Evolutionary conservation across 2,113 vertebrate species (phyloP).

Genomic region (Isurus oxyrinchus): DNA sequence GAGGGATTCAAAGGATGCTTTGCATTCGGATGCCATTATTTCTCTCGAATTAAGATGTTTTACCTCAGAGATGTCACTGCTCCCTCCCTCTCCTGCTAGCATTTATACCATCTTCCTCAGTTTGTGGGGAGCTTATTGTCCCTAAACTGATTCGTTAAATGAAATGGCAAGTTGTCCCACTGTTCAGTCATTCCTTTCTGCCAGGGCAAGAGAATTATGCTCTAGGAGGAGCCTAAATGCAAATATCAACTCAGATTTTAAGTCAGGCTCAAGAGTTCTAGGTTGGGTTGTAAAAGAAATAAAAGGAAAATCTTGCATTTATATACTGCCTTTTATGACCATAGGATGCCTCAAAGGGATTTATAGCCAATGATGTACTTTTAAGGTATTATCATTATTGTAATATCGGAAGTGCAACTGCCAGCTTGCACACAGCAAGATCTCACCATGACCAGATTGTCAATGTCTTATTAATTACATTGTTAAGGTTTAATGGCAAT

Average conservation of each 20-base stretch:
- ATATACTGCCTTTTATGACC: no score
- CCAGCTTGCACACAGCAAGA: no score
- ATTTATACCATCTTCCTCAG: background rate
- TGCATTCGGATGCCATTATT: background rate
- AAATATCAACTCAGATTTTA: background rate
- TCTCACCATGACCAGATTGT: no score
- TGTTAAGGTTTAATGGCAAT: no score
- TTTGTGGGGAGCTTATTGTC: background rate
- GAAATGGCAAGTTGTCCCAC: background rate
- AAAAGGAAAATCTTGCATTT: no score
- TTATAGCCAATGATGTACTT: no score
- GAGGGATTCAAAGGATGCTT: background rate
- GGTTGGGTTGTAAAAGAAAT: no score
- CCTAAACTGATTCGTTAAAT: background rate
- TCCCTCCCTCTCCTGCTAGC: background rate
- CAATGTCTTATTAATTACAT: no score
- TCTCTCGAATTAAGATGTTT: background rate
- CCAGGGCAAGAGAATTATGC: background rate
- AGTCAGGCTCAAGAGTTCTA: no score
- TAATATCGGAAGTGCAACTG: no score
- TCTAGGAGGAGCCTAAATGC: background rate
- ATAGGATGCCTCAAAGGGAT: no score
- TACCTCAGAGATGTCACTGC: background rate
- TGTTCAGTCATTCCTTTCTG: background rate
- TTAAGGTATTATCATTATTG: no score